A percentile compares a stretch with the other conserved stretches of the same genome.
phyloP scores from a whole-genome alignment of 2,113 vertebrate species.

The Diadophis punctatus region DNA sequence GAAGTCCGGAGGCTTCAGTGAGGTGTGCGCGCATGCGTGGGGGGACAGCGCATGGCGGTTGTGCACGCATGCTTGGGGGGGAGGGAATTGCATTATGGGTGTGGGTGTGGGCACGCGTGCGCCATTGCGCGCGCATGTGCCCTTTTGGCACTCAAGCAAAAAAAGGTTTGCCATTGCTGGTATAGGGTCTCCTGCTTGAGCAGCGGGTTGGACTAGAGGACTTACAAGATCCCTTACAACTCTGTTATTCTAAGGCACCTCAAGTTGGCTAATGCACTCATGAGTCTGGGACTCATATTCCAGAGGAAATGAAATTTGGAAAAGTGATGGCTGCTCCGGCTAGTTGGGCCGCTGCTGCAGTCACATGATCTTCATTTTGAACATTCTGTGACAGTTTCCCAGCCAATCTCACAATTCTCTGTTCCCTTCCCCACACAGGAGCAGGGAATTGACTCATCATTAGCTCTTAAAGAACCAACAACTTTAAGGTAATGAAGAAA shows the following conservation, averaged over 20 bases:
- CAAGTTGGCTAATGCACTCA: not conserved
- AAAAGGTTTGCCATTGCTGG: too few species aligned
- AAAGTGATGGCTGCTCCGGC: not conserved
- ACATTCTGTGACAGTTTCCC: not conserved
- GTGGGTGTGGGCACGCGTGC: too few species aligned
- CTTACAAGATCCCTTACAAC: too few species aligned
- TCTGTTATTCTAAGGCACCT: not conserved
- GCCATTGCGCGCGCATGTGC: too few species aligned
- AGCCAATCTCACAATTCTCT: not conserved
- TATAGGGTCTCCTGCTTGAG: too few species aligned
- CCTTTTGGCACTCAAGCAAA: too few species aligned
- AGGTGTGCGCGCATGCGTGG: too few species aligned
- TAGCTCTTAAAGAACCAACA: not conserved
- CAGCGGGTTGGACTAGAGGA: too few species aligned
- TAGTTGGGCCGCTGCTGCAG: not conserved
- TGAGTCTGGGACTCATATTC: not conserved
- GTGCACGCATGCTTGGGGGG: too few species aligned
- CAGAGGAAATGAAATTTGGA: not conserved
- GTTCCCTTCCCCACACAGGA: not conserved
- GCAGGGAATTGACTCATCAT: not conserved
- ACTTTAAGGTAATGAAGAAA: not conserved
- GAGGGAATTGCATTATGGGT: too few species aligned
- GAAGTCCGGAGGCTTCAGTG: too few species aligned
- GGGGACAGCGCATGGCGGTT: too few species aligned
- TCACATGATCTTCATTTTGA: not conserved